Evolutionary conservation across 2,113 vertebrate genomes (phyloP).

Genomic region (Canis aureus): DNA sequence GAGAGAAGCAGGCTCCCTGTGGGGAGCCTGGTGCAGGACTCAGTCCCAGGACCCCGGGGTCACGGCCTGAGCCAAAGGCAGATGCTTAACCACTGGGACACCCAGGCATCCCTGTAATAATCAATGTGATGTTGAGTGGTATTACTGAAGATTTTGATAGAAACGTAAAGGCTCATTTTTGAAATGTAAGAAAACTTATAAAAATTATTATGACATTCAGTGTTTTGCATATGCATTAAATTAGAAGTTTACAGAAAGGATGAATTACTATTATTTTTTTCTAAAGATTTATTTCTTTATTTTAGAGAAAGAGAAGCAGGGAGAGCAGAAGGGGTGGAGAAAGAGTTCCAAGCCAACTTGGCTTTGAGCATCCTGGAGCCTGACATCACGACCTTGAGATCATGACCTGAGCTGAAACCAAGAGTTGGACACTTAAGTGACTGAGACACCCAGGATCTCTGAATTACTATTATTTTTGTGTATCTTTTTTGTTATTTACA

Average conservation of each 20-base stretch:
- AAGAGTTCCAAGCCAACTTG: background rate
- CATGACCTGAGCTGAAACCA: background rate
- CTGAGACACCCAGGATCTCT: background rate
- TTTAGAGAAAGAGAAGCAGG: background rate
- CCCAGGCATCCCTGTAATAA: no score
- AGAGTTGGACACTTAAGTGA: background rate
- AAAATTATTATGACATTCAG: background rate
- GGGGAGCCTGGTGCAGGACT: no score
- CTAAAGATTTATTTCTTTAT: background rate
- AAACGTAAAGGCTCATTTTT: background rate
- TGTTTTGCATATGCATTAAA: background rate
- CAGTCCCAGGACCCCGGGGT: no score
- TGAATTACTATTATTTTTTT: background rate
- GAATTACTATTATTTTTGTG: background rate
- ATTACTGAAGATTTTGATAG: background rate
- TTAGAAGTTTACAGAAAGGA: background rate
- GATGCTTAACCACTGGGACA: no score
- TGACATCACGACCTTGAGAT: background rate
- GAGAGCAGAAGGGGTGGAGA: background rate
- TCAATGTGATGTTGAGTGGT: background rate
- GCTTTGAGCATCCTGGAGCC: background rate
- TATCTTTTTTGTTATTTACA: background rate
- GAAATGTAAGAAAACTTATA: background rate
- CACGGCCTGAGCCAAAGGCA: no score
- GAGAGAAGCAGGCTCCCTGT: no score